Conservation (phyloP, 2,113 vertebrate genomes). For the Heterochromis multidens region DNA sequence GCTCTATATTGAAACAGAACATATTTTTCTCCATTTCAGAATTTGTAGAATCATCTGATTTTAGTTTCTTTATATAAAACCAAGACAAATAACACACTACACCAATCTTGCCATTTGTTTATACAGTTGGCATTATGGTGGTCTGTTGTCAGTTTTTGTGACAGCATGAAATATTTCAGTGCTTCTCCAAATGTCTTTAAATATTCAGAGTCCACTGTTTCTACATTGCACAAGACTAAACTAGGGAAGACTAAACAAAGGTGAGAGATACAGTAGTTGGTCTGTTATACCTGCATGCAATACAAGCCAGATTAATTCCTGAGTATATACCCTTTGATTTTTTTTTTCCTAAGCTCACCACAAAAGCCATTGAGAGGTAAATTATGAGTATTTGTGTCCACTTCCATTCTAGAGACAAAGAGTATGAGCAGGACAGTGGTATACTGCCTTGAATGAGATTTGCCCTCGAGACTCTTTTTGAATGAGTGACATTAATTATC, state of each 20-base stretch:
- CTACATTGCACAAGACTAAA: neutral
- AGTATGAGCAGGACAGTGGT: no score
- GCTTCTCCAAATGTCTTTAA: neutral
- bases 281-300: neutral
- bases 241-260: neutral
- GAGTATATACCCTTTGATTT: no score
- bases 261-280: neutral
- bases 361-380: no score
- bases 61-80: neutral
- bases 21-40: no score
- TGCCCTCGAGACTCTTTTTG: no score
- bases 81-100: neutral
- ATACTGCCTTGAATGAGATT: no score
- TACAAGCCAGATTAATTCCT: no score
- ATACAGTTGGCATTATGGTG: neutral
- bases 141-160: neutral
- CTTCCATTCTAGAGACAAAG: no score
- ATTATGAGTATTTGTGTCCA: no score
- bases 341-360: no score
- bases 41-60: neutral
- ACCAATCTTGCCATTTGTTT: neutral
- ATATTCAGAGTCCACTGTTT: neutral
- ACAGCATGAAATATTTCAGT: neutral
- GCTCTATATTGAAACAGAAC: no score
- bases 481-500: no score